phyloP scores from a whole-genome alignment of 1,140 invertebrate genomes.

The Zaprionus nigranus region DNA sequence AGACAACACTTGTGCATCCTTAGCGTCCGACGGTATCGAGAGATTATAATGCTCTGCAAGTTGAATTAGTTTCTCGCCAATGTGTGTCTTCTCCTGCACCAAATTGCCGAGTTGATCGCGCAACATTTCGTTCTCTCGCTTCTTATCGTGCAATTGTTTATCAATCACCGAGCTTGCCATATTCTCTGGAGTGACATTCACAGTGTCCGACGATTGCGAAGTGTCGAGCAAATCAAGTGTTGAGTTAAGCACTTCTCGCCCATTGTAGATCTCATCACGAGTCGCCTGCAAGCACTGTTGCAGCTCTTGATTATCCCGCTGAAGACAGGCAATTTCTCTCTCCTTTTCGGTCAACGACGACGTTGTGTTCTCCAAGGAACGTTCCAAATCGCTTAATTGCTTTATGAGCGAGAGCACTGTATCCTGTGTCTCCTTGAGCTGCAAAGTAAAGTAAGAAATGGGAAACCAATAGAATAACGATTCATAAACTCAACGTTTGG shows the following conservation, averaged over 20 bases:
- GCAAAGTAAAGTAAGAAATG: neutral
- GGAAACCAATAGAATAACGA: neutral
- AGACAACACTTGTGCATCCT: neutral
- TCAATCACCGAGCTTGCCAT: slow-evolving; percentile 72
- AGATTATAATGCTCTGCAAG: slow-evolving; percentile 38
- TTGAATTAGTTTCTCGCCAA: slow-evolving; percentile 28
- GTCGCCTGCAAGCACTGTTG: slow-evolving; percentile 65
- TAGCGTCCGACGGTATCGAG: neutral
- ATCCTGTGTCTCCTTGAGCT: slow-evolving; percentile 53
- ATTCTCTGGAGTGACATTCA: slow-evolving; percentile 67
- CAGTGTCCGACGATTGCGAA: slow-evolving; percentile 49
- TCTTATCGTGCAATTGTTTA: slow-evolving; percentile 75
- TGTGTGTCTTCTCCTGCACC: slow-evolving; percentile 11
- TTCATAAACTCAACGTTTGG: too few species aligned
- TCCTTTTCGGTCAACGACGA: slow-evolving; percentile 30
- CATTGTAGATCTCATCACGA: slow-evolving; percentile 55
- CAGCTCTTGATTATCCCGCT: slow-evolving; percentile 63
- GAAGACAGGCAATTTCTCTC: slow-evolving; percentile 34
- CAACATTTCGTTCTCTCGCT: slow-evolving; percentile 68
- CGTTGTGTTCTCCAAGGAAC: slow-evolving; percentile 17
- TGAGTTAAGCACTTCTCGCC: slow-evolving; percentile 55
- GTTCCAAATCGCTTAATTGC: slow-evolving; percentile 54
- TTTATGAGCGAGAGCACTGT: slow-evolving; percentile 48
- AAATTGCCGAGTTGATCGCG: slow-evolving; percentile 37
- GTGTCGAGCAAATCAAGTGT: slow-evolving; percentile 65